These are phyloP conservation scores for Nixonia krombeini DNA, from an alignment of 1,140 invertebrate species.

Conservation along the genomic window DNA sequence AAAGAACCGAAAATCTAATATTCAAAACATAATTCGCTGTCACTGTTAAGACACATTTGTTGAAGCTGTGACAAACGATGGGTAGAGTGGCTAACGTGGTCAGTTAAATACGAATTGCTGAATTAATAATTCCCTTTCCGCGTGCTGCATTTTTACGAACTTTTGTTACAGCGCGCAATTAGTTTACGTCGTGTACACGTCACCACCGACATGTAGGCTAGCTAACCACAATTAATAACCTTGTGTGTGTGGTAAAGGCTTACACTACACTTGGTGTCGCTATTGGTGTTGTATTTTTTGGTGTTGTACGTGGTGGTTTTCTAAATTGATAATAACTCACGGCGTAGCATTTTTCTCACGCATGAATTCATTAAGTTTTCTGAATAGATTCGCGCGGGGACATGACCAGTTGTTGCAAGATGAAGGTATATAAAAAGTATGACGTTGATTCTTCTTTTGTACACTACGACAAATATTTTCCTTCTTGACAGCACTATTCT, in stretches of 20 bases:
- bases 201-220: slow-evolving; percentile 47
- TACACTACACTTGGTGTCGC: slow-evolving; percentile 72
- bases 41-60: too few species aligned
- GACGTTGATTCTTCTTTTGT: too few species aligned
- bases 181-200: slow-evolving; percentile 43
- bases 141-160: slow-evolving; percentile 17
- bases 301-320: slow-evolving; percentile 66
- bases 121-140: background rate
- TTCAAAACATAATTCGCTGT: too few species aligned
- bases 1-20: too few species aligned
- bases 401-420: too few species aligned
- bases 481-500: too few species aligned
- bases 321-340: slow-evolving; percentile 59
- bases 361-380: slow-evolving; percentile 19
- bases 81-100: too few species aligned
- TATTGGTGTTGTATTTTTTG: slow-evolving; percentile 71
- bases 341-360: slow-evolving; percentile 48
- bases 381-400: too few species aligned
- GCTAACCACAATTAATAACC: slow-evolving; percentile 68
- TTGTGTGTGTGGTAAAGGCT: slow-evolving; percentile 71
- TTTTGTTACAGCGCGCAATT: slow-evolving; percentile 32
- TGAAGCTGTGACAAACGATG: too few species aligned
- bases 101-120: too few species aligned
- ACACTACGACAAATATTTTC: too few species aligned
- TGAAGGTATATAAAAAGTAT: too few species aligned